A percentile compares a stretch with the other conserved stretches of the same genome.
Evolutionary conservation across 2,113 vertebrate species (phyloP).

Genomic region (Cichladusa arquata): DNA sequence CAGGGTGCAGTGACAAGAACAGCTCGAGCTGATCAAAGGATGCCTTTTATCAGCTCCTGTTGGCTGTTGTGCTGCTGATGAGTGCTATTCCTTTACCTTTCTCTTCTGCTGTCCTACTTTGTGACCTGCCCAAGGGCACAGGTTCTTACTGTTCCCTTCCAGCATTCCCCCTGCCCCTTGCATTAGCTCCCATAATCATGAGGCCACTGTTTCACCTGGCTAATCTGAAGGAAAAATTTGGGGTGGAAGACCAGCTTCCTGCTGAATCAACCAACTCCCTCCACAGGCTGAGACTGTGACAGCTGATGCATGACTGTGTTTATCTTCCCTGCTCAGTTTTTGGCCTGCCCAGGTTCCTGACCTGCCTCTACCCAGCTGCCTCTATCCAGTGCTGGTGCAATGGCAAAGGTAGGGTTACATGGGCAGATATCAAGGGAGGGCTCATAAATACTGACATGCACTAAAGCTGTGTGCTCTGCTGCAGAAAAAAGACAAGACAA

Average conservation of each 20-base stretch:
- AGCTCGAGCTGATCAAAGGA: neutral
- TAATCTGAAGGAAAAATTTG: neutral
- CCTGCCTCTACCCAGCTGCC: neutral
- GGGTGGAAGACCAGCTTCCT: neutral
- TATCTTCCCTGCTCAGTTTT: neutral
- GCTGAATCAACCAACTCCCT: neutral
- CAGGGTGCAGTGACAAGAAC: neutral
- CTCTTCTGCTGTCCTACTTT: neutral
- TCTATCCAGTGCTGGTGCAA: neutral
- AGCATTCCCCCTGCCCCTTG: neutral
- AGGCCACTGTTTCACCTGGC: neutral
- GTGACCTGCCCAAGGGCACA: neutral
- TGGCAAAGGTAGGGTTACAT: neutral
- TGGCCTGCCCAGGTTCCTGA: neutral
- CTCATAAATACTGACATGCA: accelerated
- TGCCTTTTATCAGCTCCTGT: neutral
- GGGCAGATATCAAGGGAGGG: neutral
- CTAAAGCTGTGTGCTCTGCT: neutral
- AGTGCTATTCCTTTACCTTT: neutral
- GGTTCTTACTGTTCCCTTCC: neutral
- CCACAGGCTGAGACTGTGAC: neutral
- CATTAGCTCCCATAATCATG: neutral
- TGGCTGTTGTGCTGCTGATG: neutral
- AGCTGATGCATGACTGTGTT: neutral
- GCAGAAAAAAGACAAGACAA: neutral